Percentiles rank a stretch among this genome's conserved stretches.
Evolutionary conservation across 2,888 invertebrate species (phyloP).

Genomic region (Odontomyia ornata): DNA sequence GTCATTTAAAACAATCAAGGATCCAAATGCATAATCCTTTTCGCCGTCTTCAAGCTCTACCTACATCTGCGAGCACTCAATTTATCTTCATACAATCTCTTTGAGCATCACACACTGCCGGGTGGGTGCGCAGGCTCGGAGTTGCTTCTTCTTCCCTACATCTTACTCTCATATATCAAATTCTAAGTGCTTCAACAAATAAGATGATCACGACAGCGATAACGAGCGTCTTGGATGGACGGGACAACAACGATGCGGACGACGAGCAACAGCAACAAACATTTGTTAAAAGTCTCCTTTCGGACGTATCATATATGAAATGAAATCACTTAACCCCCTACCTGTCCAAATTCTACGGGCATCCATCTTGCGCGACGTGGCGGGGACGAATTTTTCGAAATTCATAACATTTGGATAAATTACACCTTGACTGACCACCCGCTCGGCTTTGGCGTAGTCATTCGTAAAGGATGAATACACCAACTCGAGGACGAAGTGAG

Average conservation of each 20-base stretch:
- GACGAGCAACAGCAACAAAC: constrained; percentile 38
- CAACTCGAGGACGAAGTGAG: not conserved
- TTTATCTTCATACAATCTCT: constrained; percentile 27
- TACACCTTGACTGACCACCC: constrained; percentile 30
- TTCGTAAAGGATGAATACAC: not conserved
- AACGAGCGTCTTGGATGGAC: constrained; percentile 2
- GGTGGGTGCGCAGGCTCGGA: too few species aligned
- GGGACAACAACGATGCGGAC: not conserved
- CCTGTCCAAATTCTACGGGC: constrained; percentile 36
- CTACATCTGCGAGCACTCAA: constrained; percentile 26
- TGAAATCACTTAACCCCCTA: constrained; percentile 44
- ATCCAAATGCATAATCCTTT: constrained; percentile 15
- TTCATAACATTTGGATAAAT: constrained; percentile 44
- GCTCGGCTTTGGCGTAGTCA: not conserved
- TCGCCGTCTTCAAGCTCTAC: not conserved
- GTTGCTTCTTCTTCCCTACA: not conserved
- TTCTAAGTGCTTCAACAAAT: constrained; percentile 36
- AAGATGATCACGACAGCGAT: constrained; percentile 26
- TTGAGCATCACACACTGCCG: not conserved
- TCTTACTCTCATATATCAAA: constrained; percentile 39
- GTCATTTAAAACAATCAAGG: constrained; percentile 35
- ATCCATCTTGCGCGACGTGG: constrained; percentile 25
- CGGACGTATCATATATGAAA: constrained; percentile 29
- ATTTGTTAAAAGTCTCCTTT: constrained; percentile 33
- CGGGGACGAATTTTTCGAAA: constrained; percentile 18